Conservation (phyloP, 2,113 vertebrate species). For the Mesitornis unicolor region DNA sequence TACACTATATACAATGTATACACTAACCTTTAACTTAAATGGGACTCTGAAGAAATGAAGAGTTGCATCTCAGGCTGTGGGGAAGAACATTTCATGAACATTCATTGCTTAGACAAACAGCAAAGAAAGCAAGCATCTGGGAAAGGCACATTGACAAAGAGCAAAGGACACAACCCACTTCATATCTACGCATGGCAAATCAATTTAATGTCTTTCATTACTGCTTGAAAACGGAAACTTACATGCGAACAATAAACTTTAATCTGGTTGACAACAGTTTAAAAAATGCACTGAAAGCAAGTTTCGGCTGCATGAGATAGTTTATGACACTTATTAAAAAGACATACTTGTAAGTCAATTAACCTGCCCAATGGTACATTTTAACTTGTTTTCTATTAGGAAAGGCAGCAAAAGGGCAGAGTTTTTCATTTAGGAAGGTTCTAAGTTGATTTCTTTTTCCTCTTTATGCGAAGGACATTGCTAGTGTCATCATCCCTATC, state of each 20-base stretch:
- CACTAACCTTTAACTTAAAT: background rate
- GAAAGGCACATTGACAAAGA: conserved; percentile 66
- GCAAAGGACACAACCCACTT: conserved; percentile 44
- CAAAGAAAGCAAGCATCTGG: background rate
- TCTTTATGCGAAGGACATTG: conserved; percentile 25
- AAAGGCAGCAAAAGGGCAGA: conserved; percentile 67
- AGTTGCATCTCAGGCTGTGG: background rate
- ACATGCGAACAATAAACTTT: conserved; percentile 72
- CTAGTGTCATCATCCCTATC: background rate
- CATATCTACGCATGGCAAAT: conserved; percentile 59
- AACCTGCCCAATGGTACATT: conserved; percentile 69
- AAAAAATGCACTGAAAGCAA: conserved; percentile 71
- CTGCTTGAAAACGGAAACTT: conserved; percentile 63
- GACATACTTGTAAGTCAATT: conserved; percentile 77
- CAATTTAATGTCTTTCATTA: conserved; percentile 74
- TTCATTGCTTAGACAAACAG: conserved; percentile 16
- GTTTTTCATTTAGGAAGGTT: conserved; percentile 60
- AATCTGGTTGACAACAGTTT: conserved; percentile 77
- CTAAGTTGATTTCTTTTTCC: conserved; percentile 49
- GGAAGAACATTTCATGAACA: background rate
- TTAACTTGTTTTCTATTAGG: conserved; percentile 77
- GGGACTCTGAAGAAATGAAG: background rate
- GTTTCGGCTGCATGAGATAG: conserved; percentile 68
- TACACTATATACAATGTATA: no score
- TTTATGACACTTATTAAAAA: conserved; percentile 80